Base-by-base conservation (phyloP, 2,797 vertebrate genomes). In the Chrysocyon brachyurus region DNA sequence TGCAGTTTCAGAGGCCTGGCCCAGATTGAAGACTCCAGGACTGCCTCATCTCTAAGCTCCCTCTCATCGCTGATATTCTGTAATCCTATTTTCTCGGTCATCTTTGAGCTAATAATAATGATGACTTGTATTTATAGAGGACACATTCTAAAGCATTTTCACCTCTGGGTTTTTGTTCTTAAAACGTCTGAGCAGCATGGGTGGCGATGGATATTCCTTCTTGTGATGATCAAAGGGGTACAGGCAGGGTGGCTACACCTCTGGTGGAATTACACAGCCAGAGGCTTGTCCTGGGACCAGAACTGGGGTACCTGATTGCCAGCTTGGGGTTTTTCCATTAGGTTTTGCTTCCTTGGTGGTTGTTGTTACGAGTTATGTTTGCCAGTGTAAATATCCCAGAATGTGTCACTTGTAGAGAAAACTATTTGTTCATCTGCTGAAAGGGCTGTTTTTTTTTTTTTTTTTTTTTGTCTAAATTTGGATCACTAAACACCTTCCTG, bases 281-380 rank as follows among this genome's bases (percentile, higher is more conserved):
- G 40, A 79, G 49, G 49, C 17, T 81, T n/a, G 17, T n/a, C 17
- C 64, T 52, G 66, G 66, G 28, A 52, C 46, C 10, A 82, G 87
- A 56, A 14, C 56, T 17, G 12, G 75, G 85, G 19, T 40, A 86
- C 31, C 86, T 54, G 33, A 73, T 46, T 81, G 84, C 91, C 97
- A 94, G 79, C 59, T 12, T 93, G 84, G 96, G 87, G 63, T 94
- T 97, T 97, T 98, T 97, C 97, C 94, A 64, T 54, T 90, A 52
- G 81, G 77, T 17, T 83, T 46, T 72, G 78, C 90, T 83, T 93
- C 81, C 70, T 82, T 90, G 93, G 96, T 93, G 81, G 77, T 78
- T 78, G 95, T 91, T 84, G 12, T 75, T 72, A 54, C 0, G 68
- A 84, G 83, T 93, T 92, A 52, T 83, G 92, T 63, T 96, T 94